Conservation (phyloP, 2,113 vertebrate genomes). For the Leptocoma aspasia region DNA sequence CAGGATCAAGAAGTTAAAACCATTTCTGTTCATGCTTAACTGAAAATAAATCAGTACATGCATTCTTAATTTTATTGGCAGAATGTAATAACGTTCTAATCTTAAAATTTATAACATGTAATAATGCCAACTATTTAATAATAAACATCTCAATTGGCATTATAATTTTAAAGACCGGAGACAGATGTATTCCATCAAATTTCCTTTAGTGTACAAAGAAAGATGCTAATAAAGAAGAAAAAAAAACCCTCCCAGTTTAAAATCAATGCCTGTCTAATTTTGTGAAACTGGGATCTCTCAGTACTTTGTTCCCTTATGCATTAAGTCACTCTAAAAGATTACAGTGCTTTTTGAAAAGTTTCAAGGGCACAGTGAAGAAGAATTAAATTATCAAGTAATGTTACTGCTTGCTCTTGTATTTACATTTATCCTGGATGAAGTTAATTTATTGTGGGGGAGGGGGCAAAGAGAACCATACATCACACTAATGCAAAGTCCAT, state of each 20-base stretch:
- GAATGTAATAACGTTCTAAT: not conserved
- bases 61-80: conserved; percentile 9
- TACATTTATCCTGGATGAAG: conserved; percentile 67
- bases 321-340: conserved; percentile 56
- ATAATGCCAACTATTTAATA: conserved; percentile 22
- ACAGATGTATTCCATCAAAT: conserved; percentile 6
- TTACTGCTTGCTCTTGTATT: conserved; percentile 66
- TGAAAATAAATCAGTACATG: not conserved
- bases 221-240: conserved; percentile 8
- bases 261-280: conserved; percentile 49
- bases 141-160: not conserved
- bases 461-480: conserved; percentile 46
- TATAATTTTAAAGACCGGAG: conserved; percentile 1
- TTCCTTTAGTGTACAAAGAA: not conserved
- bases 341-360: conserved; percentile 52
- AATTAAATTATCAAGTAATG: conserved; percentile 67
- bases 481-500: conserved; percentile 42
- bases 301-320: conserved; percentile 11
- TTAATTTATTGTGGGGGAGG: conserved; percentile 35
- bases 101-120: not conserved
- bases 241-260: not conserved
- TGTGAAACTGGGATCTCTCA: conserved; percentile 28
- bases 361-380: conserved; percentile 68
- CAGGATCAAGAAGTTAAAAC: not conserved
- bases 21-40: not conserved